Evolutionary conservation across 2,113 vertebrate genomes (phyloP).

Genomic region (Oreochromis aureus): DNA sequence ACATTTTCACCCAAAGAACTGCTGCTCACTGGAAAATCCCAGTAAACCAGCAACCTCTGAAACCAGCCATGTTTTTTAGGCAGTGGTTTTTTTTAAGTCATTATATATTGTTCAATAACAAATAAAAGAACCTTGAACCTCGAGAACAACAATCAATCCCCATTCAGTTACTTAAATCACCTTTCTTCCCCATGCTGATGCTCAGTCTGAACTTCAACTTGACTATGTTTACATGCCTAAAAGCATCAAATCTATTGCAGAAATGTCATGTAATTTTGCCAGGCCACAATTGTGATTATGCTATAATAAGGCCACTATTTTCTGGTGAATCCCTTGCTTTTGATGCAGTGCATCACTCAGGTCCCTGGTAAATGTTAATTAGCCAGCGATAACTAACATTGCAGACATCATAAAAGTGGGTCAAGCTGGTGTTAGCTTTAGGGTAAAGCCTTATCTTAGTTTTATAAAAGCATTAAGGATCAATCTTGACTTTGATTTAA

Average conservation of each 20-base stretch:
- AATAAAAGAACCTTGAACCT: background rate
- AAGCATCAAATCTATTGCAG: background rate
- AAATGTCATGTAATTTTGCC: background rate
- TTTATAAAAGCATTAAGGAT: background rate
- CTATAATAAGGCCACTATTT: background rate
- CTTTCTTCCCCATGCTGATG: background rate
- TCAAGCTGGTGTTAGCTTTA: background rate
- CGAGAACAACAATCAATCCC: background rate
- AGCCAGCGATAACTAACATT: background rate
- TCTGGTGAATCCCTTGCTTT: background rate
- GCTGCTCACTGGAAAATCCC: background rate
- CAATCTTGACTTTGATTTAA: background rate
- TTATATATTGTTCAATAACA: background rate
- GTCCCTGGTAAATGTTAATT: background rate
- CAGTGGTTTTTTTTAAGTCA: background rate
- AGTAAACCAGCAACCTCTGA: background rate
- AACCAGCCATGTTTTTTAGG: background rate
- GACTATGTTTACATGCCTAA: fast-evolving
- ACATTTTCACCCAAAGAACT: background rate
- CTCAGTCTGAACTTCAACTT: background rate
- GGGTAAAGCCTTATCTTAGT: background rate
- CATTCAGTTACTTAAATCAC: background rate
- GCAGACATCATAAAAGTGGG: background rate
- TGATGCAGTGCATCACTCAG: background rate
- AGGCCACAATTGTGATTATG: background rate